Conservation (phyloP, 2,888 invertebrate genomes). For the Chrysomela aeneicollis region DNA sequence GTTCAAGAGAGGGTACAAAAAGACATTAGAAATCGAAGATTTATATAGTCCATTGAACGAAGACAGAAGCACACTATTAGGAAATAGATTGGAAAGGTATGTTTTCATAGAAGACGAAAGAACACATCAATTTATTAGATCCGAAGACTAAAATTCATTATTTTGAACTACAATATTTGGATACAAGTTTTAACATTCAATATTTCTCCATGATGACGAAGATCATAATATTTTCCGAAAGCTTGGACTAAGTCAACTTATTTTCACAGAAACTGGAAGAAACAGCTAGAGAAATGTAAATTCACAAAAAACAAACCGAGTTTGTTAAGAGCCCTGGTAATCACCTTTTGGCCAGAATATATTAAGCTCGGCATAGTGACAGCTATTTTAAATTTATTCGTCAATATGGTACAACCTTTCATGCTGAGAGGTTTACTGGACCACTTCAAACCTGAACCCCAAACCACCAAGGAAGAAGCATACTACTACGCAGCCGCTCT, state of each 20-base stretch:
- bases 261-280: conserved; percentile 3
- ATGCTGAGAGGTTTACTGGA: not conserved
- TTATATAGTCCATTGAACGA: conserved; percentile 73
- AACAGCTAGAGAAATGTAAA: not conserved
- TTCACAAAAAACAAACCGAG: not conserved
- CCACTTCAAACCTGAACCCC: not conserved
- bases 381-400: not conserved
- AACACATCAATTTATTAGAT: too few relatives aligned
- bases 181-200: too few relatives aligned
- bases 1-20: conserved; percentile 77
- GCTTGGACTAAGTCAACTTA: too few relatives aligned
- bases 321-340: not conserved
- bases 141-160: too few relatives aligned
- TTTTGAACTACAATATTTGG: too few relatives aligned
- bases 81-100: conserved; percentile 69
- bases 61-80: conserved; percentile 73
- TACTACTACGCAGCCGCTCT: not conserved
- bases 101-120: too few relatives aligned
- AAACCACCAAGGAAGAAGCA: not conserved
- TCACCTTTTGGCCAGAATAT: not conserved
- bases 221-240: too few relatives aligned
- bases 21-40: conserved; percentile 76
- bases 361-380: not conserved
- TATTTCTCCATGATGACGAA: too few relatives aligned
- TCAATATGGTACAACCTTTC: not conserved